phyloP scores from a whole-genome alignment of 2,113 vertebrate species.

The Rhinolophus ferrumequinum region DNA sequence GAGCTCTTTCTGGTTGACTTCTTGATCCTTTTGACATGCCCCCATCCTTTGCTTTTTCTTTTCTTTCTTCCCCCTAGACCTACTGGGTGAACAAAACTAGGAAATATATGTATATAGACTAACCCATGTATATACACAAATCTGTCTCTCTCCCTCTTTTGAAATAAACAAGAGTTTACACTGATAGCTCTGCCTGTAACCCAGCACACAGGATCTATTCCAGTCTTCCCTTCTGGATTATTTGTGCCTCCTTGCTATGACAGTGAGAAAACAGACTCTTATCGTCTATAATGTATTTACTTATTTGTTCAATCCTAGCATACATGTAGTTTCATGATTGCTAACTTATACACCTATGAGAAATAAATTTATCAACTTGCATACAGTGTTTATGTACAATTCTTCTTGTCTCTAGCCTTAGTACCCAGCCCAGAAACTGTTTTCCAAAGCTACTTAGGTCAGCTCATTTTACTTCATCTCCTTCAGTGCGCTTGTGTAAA shows the following conservation, averaged over 20 bases:
- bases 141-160: not conserved
- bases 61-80: not conserved
- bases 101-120: not conserved
- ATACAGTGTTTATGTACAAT: not conserved
- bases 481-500: not conserved
- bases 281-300: not conserved
- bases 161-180: not conserved
- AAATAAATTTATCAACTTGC: not conserved
- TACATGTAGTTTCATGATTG: not conserved
- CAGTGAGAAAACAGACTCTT: not conserved
- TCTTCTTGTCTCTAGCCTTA: not conserved
- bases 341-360: not conserved
- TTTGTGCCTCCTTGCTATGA: not conserved
- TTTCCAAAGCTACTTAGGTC: not conserved
- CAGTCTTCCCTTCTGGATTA: not conserved
- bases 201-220: not conserved
- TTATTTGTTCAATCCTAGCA: not conserved
- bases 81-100: not conserved
- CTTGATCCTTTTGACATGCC: not conserved
- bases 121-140: not conserved
- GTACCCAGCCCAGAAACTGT: not conserved
- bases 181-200: not conserved
- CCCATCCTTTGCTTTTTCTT: not conserved
- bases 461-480: not conserved
- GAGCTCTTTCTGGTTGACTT: not conserved